Evolutionary conservation across 2,113 vertebrate genomes (phyloP).

Genomic region (Mungos mungo): DNA sequence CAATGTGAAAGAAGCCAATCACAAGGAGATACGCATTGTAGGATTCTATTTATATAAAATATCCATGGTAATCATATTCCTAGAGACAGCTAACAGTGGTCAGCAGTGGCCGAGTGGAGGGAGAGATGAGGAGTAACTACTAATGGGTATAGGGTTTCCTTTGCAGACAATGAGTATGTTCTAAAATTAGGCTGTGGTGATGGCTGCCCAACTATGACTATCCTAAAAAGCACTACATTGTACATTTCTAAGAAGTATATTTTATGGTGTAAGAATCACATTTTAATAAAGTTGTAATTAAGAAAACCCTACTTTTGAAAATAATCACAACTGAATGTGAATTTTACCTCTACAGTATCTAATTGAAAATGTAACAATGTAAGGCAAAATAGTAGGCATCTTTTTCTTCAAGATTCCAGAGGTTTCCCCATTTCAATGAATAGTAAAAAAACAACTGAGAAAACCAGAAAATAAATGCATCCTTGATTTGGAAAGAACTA

Average conservation of each 20-base stretch:
- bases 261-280: background rate
- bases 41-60: background rate
- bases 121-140: background rate
- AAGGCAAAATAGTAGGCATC: background rate
- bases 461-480: background rate
- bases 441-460: background rate
- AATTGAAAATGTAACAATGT: background rate
- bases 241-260: background rate
- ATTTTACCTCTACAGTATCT: background rate
- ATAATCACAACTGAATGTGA: background rate
- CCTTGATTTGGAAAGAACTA: background rate
- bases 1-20: background rate
- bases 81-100: background rate
- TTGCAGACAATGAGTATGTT: background rate
- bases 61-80: background rate
- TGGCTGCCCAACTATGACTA: background rate
- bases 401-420: background rate
- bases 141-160: background rate
- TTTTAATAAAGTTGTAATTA: background rate
- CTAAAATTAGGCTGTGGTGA: background rate
- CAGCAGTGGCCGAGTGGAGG: background rate
- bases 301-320: background rate
- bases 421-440: background rate
- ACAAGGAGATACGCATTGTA: background rate
- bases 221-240: background rate